Base-by-base conservation (phyloP, 1,140 invertebrate genomes). In the Neotoxoptera formosana region DNA sequence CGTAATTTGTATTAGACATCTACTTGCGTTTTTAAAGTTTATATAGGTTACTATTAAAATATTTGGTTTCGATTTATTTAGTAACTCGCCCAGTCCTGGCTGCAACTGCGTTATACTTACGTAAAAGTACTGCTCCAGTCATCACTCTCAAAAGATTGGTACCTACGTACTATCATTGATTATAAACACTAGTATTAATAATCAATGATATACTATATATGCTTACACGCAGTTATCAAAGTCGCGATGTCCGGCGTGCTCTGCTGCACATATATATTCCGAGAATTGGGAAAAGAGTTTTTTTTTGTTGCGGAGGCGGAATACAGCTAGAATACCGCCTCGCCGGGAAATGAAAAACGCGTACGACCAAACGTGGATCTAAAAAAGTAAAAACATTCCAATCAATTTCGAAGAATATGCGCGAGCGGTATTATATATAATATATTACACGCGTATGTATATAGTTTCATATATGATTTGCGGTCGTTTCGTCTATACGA, bases 381-480 rank as follows among this genome's bases (percentile, higher is more conserved):
- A 76, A 76, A 76, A 76, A 76, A n/a, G 30, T n/a, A 17, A 76
- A 76, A 76, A 76, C 60, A 67, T 67, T 76, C 60, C 60, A 76
- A 76, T 76, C 60, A 76, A 76, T 76, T 76, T 6, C 30, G 60
- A 76, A 76, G 30, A 76, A 76, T 76, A 76, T 76, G n/a, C 60
- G 60, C 60, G 60, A n/a, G 60, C 60, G n/a, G n/a, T n/a, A n/a
- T n/a, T n/a, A n/a, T n/a, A n/a, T n/a, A n/a, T n/a, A n/a, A n/a
- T 76, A 76, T 20, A 76, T 76, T 76, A 76, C n/a, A 76, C 60
- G 23, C 6, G 11, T 30, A 14, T n/a, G 11, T 67, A 76, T 67
- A 76, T 76, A 76, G 60, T 76, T 76, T n/a, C 60, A 76, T n/a
- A n/a, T n/a, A n/a, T 76, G 60, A 76, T 76, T 76, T 76, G 60